Conservation (phyloP, 2,888 invertebrate genomes). For the Zeuzera pyrina region DNA sequence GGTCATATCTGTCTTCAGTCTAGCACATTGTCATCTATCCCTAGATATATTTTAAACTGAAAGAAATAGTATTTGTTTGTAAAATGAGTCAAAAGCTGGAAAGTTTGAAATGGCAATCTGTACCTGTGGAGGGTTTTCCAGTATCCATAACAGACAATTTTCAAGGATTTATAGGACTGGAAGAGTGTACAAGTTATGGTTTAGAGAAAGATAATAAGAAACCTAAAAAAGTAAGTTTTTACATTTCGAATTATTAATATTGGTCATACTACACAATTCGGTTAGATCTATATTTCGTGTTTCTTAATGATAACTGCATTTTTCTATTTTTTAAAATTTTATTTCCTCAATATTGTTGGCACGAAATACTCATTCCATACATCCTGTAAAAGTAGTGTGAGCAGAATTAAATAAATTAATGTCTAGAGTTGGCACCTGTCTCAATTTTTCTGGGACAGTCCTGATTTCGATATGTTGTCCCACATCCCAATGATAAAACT, state of each 20-base stretch:
- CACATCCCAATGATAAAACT: too few species aligned
- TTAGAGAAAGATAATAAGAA: slow-evolving; percentile 54
- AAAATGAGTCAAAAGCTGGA: slow-evolving; percentile 54
- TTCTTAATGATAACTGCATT: slow-evolving; percentile 2
- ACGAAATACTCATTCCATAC: too few species aligned
- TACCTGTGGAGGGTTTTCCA: slow-evolving; percentile 74
- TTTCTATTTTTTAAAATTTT: slow-evolving; percentile 6
- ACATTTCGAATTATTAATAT: neutral
- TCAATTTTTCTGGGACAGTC: too few species aligned
- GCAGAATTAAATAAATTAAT: too few species aligned
- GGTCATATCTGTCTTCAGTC: too few species aligned
- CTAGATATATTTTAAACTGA: too few species aligned
- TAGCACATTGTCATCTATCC: too few species aligned
- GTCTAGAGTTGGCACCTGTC: too few species aligned
- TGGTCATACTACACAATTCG: neutral
- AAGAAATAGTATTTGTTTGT: too few species aligned
- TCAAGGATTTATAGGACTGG: slow-evolving; percentile 83
- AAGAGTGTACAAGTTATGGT: slow-evolving; percentile 82
- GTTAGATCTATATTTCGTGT: neutral
- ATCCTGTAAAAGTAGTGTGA: too few species aligned
- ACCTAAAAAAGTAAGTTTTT: slow-evolving; percentile 39
- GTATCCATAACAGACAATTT: slow-evolving; percentile 50
- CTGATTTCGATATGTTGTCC: too few species aligned
- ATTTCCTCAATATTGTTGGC: neutral
- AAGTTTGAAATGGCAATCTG: slow-evolving; percentile 75